phyloP scores from a whole-genome alignment of 2,797 vertebrate species.

The Eptatretus atami region DNA sequence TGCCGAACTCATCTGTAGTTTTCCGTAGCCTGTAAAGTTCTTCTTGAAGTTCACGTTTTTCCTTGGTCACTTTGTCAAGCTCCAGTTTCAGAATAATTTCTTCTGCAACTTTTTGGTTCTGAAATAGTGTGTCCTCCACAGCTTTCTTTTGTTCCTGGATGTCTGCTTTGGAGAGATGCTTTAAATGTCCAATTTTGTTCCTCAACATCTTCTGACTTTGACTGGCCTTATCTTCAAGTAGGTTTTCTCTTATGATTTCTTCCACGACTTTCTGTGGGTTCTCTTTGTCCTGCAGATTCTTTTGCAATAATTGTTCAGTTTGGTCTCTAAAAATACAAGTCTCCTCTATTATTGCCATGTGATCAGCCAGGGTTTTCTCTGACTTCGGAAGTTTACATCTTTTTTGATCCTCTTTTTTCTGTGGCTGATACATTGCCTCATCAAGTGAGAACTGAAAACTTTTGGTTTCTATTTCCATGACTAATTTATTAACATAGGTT shows the following conservation, averaged over 20 bases:
- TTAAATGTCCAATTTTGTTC: slow-evolving; percentile 45
- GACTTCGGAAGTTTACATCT: slow-evolving; percentile 16
- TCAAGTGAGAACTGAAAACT: no score
- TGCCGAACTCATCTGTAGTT: no score
- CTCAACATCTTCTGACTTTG: slow-evolving; percentile 83
- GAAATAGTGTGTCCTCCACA: slow-evolving; percentile 62
- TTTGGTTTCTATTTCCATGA: no score
- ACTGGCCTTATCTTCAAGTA: slow-evolving; percentile 62
- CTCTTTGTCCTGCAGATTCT: slow-evolving; percentile 87
- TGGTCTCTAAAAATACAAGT: slow-evolving; percentile 52
- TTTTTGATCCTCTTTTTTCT: no score
- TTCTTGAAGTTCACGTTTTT: no score
- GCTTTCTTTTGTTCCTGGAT: slow-evolving; percentile 51
- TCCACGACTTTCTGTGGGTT: slow-evolving; percentile 54
- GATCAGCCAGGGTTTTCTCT: slow-evolving; percentile 71
- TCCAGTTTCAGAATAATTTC: slow-evolving; percentile 74
- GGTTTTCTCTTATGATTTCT: slow-evolving; percentile 56
- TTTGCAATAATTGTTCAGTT: slow-evolving; percentile 61
- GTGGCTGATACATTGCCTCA: no score
- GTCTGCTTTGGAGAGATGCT: slow-evolving; percentile 48
- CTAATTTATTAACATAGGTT: no score
- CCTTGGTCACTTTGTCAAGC: slow-evolving; percentile 44
- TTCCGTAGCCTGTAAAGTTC: no score
- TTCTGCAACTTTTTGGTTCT: slow-evolving; percentile 56
- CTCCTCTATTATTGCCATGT: slow-evolving; percentile 50